Conservation (phyloP, 2,113 vertebrate genomes). For the Vulpes vulpes region DNA sequence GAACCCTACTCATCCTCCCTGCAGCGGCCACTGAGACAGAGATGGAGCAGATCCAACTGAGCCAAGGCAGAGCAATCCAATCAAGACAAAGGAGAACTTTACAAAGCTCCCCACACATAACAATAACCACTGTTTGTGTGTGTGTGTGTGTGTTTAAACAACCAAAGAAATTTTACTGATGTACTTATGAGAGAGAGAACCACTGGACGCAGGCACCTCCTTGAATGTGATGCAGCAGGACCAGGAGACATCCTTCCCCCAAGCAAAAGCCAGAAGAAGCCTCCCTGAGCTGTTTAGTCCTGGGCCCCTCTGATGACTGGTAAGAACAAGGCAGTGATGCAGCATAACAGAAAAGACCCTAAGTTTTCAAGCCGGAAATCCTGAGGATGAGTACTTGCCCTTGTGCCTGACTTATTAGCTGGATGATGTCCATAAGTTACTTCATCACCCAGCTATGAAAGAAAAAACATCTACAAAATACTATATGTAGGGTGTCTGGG, state of each 20-base stretch:
- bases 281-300: background rate
- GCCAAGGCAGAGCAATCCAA: background rate
- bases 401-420: background rate
- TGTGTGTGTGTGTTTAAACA: background rate
- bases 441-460: background rate
- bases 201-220: background rate
- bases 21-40: background rate
- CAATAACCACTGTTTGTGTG: background rate
- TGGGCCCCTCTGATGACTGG: background rate
- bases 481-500: too few species aligned
- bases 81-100: background rate
- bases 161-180: background rate
- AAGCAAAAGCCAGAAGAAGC: background rate
- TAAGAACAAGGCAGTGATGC: background rate
- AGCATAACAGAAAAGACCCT: background rate
- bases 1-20: background rate
- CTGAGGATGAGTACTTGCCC: background rate
- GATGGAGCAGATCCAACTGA: background rate
- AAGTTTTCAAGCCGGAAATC: background rate
- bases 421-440: background rate
- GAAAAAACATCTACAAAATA: background rate
- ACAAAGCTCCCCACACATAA: background rate
- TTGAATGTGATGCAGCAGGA: background rate
- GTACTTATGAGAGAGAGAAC: background rate
- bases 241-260: background rate